Percentiles rank a stretch among this genome's conserved stretches.
phyloP scores from a whole-genome alignment of 2,797 vertebrate species.

The Accipiter minullus region DNA sequence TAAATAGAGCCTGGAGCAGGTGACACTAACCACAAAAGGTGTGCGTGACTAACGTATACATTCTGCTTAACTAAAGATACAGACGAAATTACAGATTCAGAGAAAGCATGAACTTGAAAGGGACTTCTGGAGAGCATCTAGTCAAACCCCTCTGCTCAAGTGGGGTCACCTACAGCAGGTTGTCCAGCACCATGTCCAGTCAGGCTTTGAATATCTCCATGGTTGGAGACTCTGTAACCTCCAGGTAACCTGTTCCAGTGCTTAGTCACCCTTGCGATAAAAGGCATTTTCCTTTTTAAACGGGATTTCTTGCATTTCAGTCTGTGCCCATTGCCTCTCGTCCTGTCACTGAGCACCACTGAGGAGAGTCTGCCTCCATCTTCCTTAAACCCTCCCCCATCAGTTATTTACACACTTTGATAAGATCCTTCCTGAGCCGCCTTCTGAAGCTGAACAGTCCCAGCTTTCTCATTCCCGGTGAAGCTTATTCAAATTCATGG shows the following conservation, averaged over 20 bases:
- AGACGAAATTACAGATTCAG: background rate
- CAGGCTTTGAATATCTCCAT: background rate
- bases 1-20: conserved; percentile 9
- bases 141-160: background rate
- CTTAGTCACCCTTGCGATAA: background rate
- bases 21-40: background rate
- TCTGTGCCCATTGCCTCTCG: background rate
- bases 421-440: background rate
- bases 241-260: background rate
- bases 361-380: background rate
- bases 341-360: background rate
- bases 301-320: background rate
- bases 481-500: background rate
- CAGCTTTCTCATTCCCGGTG: background rate
- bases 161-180: background rate
- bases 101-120: background rate
- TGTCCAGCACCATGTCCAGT: background rate
- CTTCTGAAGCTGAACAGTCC: background rate
- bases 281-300: background rate
- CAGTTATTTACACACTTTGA: background rate
- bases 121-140: background rate
- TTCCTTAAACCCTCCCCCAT: background rate
- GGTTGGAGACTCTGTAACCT: background rate
- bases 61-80: background rate
- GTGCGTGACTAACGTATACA: background rate